Evolutionary conservation across 2,888 invertebrate genomes (phyloP).

Genomic region (Lampropteryx suffumata): DNA sequence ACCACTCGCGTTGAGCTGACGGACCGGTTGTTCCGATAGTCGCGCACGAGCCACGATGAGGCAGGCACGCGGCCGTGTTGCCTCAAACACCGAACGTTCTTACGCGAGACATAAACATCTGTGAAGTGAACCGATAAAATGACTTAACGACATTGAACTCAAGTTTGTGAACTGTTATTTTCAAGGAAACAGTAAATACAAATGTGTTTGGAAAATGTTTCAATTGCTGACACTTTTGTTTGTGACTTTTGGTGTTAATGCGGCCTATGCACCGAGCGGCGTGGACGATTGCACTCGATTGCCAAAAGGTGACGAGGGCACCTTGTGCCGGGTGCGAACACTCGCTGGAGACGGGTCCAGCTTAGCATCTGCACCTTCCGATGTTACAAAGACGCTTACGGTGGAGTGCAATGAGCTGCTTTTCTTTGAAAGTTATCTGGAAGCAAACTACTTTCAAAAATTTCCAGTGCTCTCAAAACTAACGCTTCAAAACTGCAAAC

Average conservation of each 20-base stretch:
- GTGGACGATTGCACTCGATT: constrained; percentile 68
- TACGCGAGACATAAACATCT: constrained; percentile 74
- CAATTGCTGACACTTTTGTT: constrained; percentile 78
- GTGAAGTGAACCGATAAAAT: constrained; percentile 63
- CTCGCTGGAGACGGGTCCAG: constrained; percentile 87
- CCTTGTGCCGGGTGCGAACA: constrained; percentile 87
- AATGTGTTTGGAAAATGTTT: constrained; percentile 79
- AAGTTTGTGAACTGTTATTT: constrained; percentile 54
- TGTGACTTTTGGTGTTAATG: constrained; percentile 78
- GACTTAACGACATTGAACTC: constrained; percentile 47
- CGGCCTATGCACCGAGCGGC: constrained; percentile 69
- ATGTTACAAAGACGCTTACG: constrained; percentile 88
- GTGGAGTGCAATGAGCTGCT: constrained; percentile 90
- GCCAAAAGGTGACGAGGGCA: constrained; percentile 76
- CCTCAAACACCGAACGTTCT: constrained; percentile 56
- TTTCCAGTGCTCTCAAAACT: constrained; percentile 90
- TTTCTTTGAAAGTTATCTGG: constrained; percentile 90
- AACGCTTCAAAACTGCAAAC: constrained; percentile 89
- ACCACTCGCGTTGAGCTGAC: constrained; percentile 66
- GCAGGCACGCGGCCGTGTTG: constrained; percentile 66
- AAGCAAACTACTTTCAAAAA: constrained; percentile 88
- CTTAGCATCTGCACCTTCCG: constrained; percentile 83
- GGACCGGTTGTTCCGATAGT: constrained; percentile 62
- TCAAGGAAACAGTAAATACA: constrained; percentile 53
- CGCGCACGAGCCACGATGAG: constrained; percentile 72